Base-by-base conservation (phyloP, 2,888 invertebrate genomes). In the Neoitamus cyanurus region DNA sequence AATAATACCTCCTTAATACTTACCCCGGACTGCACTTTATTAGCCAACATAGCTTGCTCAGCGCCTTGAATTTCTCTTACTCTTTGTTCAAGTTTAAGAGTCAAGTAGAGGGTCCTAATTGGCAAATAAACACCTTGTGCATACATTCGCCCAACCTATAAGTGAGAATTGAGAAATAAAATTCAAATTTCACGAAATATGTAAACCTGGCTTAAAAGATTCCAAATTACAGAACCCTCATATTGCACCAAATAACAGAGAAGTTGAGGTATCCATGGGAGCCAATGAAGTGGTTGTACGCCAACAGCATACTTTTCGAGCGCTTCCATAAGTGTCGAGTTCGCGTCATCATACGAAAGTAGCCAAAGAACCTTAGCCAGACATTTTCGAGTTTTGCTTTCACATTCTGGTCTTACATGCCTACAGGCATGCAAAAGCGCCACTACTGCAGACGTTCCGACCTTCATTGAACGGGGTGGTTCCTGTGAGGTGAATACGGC, bases 71-170 rank as follows among this genome's bases (percentile, higher is more conserved):
- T n/a, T n/a, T n/a, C n/a, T 87, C 97, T 93, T 89, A 97, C 98
- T 46, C 95, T 93, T 91, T 95, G 97, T 91, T 95, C 97, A 75
- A 97, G 97, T 91, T 98, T 97, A 87, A 98, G 92, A 0, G 98
- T 98, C 77, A 98, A 92, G 90, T 98, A 99, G 31, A 99, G 91
- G 0, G 98, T 98, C 86, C 99, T 93, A 87, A 98, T 97, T 0
- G 98, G 98, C 92, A 99, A 98, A 91, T 98, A 99, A 0, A 99
- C 98, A 0, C 99, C 99, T 92, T 99, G 99, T 0, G 99, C 98
- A 89, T 96, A 99, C 92, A 98, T 94, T 84, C 98, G 93, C 0
- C 98, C 98, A 85, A 98, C 97, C 94, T 96, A 88, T 11, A 86
- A 86, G 75, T 13, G 25, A 69, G 69, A 46, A 28, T 48, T 78